Evolutionary conservation across 2,797 vertebrate genomes (phyloP).

Genomic region (Picus viridis): DNA sequence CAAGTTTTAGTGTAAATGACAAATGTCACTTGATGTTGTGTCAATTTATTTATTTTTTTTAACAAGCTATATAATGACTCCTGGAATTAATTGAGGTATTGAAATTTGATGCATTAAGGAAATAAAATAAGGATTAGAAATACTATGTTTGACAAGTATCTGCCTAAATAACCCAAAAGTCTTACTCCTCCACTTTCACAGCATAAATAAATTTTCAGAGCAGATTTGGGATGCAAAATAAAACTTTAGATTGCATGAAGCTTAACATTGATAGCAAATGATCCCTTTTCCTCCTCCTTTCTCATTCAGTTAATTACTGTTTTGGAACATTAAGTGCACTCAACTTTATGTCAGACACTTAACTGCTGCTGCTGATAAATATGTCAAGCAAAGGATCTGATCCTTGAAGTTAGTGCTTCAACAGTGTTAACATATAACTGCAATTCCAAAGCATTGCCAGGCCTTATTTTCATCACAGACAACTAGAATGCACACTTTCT

Average conservation of each 20-base stretch:
- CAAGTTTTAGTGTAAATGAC: not conserved
- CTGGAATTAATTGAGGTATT: not conserved
- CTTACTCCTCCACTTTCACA: not conserved
- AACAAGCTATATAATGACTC: not conserved
- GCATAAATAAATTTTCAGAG: not conserved
- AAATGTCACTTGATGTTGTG: not conserved
- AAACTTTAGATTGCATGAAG: not conserved
- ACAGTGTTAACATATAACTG: not conserved
- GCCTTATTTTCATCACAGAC: not conserved
- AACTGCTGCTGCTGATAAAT: constrained; percentile 52
- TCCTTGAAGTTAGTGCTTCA: constrained; percentile 11
- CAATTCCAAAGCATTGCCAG: not conserved
- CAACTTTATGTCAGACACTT: constrained; percentile 50
- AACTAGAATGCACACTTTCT: not conserved
- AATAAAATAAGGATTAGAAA: not conserved
- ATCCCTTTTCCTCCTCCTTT: constrained; percentile 32
- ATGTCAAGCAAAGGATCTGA: not conserved
- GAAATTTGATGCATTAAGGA: not conserved
- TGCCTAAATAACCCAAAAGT: not conserved
- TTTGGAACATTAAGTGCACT: constrained; percentile 60
- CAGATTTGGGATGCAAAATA: not conserved
- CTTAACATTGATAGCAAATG: constrained; percentile 9
- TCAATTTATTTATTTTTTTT: not conserved
- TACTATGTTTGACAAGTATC: not conserved
- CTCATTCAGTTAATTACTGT: constrained; percentile 59